phyloP scores from a whole-genome alignment of 1,140 invertebrate species.

The Lepidotrigona ventralis region DNA sequence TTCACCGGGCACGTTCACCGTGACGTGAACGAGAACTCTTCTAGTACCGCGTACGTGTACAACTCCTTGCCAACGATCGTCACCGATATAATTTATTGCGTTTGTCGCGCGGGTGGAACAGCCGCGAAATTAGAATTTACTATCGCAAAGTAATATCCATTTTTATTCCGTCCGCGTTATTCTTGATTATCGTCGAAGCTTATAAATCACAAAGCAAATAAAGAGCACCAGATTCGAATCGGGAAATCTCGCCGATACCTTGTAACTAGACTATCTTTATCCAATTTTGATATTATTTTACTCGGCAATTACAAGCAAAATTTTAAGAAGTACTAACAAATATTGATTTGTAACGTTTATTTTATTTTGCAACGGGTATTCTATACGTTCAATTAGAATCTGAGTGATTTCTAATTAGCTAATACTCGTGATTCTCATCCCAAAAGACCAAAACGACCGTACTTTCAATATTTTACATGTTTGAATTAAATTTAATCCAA shows the following conservation, averaged over 20 bases:
- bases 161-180: neutral
- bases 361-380: too few species aligned
- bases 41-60: neutral
- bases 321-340: too few species aligned
- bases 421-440: too few species aligned
- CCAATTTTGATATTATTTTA: too few species aligned
- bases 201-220: neutral
- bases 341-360: too few species aligned
- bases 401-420: too few species aligned
- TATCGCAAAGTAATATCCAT: neutral
- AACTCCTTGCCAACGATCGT: neutral
- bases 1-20: neutral
- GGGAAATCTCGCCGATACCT: neutral
- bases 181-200: neutral
- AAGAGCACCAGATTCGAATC: neutral
- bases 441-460: too few species aligned
- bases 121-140: neutral
- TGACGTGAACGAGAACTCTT: neutral
- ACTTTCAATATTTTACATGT: too few species aligned
- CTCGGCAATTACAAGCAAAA: too few species aligned
- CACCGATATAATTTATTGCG: neutral
- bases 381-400: too few species aligned
- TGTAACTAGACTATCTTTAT: neutral
- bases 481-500: too few species aligned
- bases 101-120: neutral